These are phyloP conservation scores for Drosophila prostipennis DNA, from an alignment of 2,888 invertebrate genomes.

Conservation along the genomic window DNA sequence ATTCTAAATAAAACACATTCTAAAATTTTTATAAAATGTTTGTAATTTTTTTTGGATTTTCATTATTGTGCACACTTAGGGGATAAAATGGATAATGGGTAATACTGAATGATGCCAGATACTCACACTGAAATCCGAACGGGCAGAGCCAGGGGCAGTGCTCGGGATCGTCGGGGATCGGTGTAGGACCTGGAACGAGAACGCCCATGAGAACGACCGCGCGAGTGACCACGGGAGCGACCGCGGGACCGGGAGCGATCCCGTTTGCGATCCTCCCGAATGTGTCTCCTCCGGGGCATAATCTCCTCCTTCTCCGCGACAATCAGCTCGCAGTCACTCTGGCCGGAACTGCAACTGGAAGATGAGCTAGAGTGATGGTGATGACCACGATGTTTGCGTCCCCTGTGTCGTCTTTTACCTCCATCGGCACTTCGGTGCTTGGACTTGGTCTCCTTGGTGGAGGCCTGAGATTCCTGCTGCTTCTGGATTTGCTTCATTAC, in stretches of 20 bases:
- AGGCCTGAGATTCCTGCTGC: conserved; percentile 26
- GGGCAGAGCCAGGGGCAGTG: conserved; percentile 42
- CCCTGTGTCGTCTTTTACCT: conserved; percentile 23
- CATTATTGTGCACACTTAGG: conserved; percentile 5
- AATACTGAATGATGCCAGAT: conserved; percentile 24
- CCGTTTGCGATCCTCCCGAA: conserved; percentile 43
- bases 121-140: conserved; percentile 45
- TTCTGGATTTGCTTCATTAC: conserved; percentile 48
- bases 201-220: conserved; percentile 62
- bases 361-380: conserved; percentile 12
- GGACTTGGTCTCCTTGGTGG: conserved; percentile 2
- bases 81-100: background rate
- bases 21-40: background rate
- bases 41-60: conserved; percentile 20
- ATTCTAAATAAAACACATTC: background rate
- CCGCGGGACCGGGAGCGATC: conserved; percentile 58
- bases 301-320: conserved; percentile 6
- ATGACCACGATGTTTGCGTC: conserved; percentile 14
- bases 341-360: conserved; percentile 29
- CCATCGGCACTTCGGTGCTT: conserved; percentile 20
- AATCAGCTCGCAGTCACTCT: conserved; percentile 42
- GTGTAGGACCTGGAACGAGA: conserved; percentile 68
- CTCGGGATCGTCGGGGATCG: conserved; percentile 31
- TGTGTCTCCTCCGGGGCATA: conserved; percentile 20
- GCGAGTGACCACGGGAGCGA: conserved; percentile 56